phyloP scores from a whole-genome alignment of 2,797 vertebrate genomes.

The Pagetopsis macropterus region DNA sequence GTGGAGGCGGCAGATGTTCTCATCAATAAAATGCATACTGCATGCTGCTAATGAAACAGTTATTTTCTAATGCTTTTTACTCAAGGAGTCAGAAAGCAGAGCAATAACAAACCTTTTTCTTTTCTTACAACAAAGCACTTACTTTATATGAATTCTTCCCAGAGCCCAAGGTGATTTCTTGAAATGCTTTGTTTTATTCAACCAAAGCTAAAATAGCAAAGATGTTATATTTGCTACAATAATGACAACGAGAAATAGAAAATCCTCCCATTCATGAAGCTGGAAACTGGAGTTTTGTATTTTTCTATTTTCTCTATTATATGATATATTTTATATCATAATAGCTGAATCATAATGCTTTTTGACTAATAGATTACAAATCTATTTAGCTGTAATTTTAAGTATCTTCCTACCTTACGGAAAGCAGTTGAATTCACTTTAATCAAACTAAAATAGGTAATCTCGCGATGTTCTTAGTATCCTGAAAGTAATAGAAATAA shows the following conservation, averaged over 20 bases:
- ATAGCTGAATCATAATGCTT: not conserved
- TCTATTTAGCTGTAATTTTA: not conserved
- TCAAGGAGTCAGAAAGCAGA: constrained; percentile 13
- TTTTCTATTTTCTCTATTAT: not conserved
- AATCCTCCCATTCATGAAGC: not conserved
- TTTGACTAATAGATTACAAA: not conserved
- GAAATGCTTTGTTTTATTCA: constrained; percentile 5
- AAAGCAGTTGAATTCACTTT: not conserved
- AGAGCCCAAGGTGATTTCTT: not conserved
- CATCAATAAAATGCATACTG: constrained; percentile 57
- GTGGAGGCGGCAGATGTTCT: constrained; percentile 75
- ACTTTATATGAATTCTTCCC: not conserved
- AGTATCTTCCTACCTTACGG: not conserved
- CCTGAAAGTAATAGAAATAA: not conserved
- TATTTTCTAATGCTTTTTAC: constrained; percentile 18
- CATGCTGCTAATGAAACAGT: constrained; percentile 41
- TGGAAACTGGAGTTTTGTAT: not conserved
- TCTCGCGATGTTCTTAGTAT: not conserved
- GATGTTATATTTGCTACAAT: not conserved
- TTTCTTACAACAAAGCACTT: not conserved
- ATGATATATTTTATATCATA: not conserved
- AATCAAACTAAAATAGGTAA: not conserved
- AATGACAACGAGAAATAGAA: not conserved
- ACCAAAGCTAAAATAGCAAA: not conserved
- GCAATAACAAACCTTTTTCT: not conserved